Conservation (phyloP, 1,140 invertebrate genomes). For the Drosophila sucinea region DNA sequence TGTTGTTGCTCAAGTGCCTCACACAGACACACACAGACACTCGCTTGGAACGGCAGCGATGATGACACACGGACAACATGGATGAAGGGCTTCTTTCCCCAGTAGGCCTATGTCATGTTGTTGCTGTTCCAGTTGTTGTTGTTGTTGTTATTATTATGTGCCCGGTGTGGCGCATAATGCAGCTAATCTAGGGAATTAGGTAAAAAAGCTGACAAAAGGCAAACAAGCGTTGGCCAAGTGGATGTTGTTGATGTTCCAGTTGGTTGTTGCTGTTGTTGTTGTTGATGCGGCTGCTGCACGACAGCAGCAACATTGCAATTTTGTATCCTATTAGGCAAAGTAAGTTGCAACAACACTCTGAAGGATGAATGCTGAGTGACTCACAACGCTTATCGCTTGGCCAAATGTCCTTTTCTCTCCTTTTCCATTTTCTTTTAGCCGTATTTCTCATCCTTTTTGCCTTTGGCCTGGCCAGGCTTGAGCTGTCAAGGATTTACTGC, state of each 20-base stretch:
- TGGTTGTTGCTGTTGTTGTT: conserved; percentile 16
- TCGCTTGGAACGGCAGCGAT: conserved; percentile 6
- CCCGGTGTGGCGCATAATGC: conserved; percentile 76
- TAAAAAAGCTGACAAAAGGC: conserved; percentile 74
- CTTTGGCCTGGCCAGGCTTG: neutral
- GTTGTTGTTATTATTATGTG: conserved; percentile 62
- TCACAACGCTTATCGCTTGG: conserved; percentile 61
- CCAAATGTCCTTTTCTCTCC: conserved; percentile 61
- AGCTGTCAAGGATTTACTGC: conserved; percentile 70
- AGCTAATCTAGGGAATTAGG: conserved; percentile 79
- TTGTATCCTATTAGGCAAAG: conserved; percentile 76
- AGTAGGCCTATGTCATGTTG: conserved; percentile 26
- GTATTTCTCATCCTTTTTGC: neutral
- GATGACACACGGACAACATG: conserved; percentile 28
- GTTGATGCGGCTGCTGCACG: conserved; percentile 12
- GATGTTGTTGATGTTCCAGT: conserved; percentile 38
- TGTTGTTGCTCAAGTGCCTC: conserved; percentile 50
- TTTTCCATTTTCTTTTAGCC: conserved; percentile 8
- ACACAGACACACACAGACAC: conserved; percentile 52
- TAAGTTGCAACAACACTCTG: conserved; percentile 43
- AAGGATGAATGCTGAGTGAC: conserved; percentile 41
- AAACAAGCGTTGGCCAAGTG: conserved; percentile 61
- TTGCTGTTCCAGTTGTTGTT: conserved; percentile 13
- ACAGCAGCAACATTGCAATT: conserved; percentile 67
- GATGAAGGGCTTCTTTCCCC: neutral